These are phyloP conservation scores for Actinemys pallida DNA, from an alignment of 2,113 vertebrate species.

Conservation along the genomic window DNA sequence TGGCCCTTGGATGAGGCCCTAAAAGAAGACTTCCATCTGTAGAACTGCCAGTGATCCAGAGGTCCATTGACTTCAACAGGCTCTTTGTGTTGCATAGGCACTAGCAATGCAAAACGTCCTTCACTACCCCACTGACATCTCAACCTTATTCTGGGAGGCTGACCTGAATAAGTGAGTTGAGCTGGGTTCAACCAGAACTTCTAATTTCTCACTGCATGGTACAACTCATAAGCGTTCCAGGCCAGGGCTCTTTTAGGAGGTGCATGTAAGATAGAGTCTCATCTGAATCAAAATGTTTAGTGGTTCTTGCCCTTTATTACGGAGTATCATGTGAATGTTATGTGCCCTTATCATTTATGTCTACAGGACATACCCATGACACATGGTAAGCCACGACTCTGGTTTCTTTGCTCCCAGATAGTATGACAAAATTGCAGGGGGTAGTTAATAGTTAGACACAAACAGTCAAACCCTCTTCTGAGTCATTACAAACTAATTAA, in stretches of 20 bases:
- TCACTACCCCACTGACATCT: too few relatives aligned
- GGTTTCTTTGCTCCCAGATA: not conserved
- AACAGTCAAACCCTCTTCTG: not conserved
- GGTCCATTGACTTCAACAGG: not conserved
- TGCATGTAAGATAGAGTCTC: not conserved
- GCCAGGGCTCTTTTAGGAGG: not conserved
- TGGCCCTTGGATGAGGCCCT: not conserved
- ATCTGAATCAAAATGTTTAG: not conserved
- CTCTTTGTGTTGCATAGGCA: not conserved
- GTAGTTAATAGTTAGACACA: not conserved
- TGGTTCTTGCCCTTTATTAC: not conserved
- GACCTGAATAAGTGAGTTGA: too few relatives aligned
- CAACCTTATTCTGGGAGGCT: too few relatives aligned
- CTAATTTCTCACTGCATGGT: not conserved
- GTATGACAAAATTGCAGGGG: not conserved
- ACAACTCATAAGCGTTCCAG: not conserved
- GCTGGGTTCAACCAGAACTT: too few relatives aligned
- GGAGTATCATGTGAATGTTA: not conserved
- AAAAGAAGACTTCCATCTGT: not conserved
- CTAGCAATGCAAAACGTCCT: not conserved
- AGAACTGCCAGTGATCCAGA: not conserved
- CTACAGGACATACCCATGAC: not conserved
- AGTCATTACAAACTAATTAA: conserved; percentile 3
- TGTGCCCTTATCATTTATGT: not conserved
- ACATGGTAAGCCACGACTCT: not conserved